phyloP scores from a whole-genome alignment of 2,888 invertebrate species.

The Ophioninae sp. region DNA sequence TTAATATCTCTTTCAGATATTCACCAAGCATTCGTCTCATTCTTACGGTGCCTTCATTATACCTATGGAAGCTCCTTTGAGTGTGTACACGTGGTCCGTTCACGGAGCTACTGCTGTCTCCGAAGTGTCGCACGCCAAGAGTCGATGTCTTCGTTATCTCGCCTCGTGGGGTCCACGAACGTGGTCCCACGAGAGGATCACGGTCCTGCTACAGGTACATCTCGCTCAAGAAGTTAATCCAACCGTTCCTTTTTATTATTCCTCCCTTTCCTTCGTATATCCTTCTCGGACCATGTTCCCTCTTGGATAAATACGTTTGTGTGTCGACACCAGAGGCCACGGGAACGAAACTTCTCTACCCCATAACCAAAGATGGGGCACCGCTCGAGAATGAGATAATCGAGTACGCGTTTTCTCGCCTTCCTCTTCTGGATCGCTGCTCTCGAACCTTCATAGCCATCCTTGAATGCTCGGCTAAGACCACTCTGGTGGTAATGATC shows the following conservation, averaged over 20 bases:
- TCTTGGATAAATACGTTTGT: constrained; percentile 14
- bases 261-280: constrained; percentile 53
- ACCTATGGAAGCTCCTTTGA: constrained; percentile 3
- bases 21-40: constrained; percentile 32
- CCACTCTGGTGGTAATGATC: no score
- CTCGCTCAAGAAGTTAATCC: constrained; percentile 29
- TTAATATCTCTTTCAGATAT: constrained; percentile 49
- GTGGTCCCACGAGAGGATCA: constrained; percentile 48
- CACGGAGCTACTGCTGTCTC: constrained; percentile 50
- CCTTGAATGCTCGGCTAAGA: not conserved
- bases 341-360: constrained; percentile 24
- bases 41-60: constrained; percentile 34
- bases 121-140: constrained; percentile 62
- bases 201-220: constrained; percentile 40
- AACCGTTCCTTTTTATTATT: constrained; percentile 56
- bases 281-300: constrained; percentile 58
- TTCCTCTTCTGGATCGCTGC: not conserved
- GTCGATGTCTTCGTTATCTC: constrained; percentile 71
- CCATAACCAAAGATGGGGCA: constrained; percentile 3
- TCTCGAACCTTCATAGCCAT: not conserved
- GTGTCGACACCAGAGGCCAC: constrained; percentile 7
- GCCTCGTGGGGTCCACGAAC: constrained; percentile 64
- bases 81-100: constrained; percentile 37
- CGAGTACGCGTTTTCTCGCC: constrained; percentile 1
- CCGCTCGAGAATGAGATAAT: constrained; percentile 9